phyloP scores from a whole-genome alignment of 2,113 vertebrate genomes.

The Prietella phreatophila region DNA sequence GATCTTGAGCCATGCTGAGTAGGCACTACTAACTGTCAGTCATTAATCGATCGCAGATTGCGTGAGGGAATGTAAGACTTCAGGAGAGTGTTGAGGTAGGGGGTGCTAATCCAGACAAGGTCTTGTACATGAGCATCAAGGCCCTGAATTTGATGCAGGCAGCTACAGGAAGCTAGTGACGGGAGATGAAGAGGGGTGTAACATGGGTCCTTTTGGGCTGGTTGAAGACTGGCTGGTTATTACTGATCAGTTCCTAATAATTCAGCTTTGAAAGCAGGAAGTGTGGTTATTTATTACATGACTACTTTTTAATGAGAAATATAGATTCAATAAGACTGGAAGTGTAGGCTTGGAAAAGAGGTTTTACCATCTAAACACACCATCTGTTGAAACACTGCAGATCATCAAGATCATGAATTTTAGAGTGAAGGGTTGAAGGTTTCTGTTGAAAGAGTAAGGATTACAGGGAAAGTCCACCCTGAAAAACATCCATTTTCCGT shows the following conservation, averaged over 20 bases:
- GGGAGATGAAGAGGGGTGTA: no score
- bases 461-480: neutral
- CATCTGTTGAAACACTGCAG: neutral
- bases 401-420: neutral
- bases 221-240: no score
- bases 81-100: no score
- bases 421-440: neutral
- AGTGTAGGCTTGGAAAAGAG: neutral
- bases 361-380: neutral
- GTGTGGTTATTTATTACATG: neutral
- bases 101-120: no score
- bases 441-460: neutral
- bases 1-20: no score
- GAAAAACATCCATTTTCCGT: neutral
- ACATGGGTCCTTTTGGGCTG: no score
- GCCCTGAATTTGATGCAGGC: no score
- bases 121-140: no score
- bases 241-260: neutral
- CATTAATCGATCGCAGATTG: no score
- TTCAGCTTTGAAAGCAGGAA: neutral
- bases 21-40: no score
- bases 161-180: no score
- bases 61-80: no score
- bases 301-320: neutral
- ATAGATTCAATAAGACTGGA: neutral